Evolutionary conservation across 2,888 invertebrate genomes (phyloP).

Genomic region (Zelleria hepariella): DNA sequence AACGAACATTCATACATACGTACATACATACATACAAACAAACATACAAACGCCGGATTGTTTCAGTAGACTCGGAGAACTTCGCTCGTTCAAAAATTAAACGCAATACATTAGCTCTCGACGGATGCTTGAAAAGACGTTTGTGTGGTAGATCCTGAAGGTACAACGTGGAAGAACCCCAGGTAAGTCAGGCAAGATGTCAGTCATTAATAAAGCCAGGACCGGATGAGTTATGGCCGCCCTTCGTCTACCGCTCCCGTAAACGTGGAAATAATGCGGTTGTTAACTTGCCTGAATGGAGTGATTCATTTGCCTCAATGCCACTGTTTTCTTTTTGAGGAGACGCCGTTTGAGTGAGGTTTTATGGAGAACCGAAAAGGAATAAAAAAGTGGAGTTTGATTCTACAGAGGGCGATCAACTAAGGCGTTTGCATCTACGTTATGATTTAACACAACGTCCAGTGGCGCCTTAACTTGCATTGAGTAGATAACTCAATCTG

Average conservation of each 20-base stretch:
- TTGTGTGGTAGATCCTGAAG: background rate
- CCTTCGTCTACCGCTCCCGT: constrained; percentile 25
- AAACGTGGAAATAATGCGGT: constrained; percentile 48
- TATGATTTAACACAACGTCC: background rate
- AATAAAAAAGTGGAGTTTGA: background rate
- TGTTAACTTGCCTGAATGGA: constrained; percentile 45
- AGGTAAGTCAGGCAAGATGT: constrained; percentile 62
- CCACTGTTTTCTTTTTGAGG: background rate
- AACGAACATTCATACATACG: too few species aligned
- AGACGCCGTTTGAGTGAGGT: background rate
- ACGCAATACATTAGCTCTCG: too few species aligned
- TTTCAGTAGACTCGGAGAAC: too few species aligned
- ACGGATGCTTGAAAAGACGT: too few species aligned
- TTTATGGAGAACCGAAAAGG: background rate
- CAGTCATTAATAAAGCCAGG: constrained; percentile 54
- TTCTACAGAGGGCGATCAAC: background rate
- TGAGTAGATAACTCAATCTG: background rate
- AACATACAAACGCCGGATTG: too few species aligned
- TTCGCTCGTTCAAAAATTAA: too few species aligned
- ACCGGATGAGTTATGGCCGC: constrained; percentile 47
- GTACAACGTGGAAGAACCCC: constrained; percentile 19
- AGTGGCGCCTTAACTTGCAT: background rate
- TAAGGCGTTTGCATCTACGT: background rate
- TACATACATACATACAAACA: too few species aligned
- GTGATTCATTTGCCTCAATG: constrained; percentile 22